phyloP scores from a whole-genome alignment of 2,888 invertebrate genomes.

The Agrilus mali region DNA sequence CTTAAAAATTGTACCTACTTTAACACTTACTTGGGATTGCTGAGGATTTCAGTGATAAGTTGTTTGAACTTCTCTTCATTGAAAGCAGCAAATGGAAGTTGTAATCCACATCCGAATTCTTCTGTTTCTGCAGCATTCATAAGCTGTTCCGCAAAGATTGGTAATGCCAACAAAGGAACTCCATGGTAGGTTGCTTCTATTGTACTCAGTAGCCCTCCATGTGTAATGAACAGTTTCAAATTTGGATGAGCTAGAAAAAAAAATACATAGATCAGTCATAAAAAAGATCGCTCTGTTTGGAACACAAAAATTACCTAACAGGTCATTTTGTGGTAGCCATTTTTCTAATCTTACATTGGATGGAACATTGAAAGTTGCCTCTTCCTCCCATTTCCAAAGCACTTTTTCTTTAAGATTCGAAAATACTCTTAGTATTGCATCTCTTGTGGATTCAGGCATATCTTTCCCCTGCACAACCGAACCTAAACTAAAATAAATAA shows the following conservation, averaged over 20 bases:
- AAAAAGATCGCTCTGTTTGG: not conserved
- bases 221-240: constrained; percentile 9
- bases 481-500: constrained; percentile 28
- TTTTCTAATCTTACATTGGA: constrained; percentile 7
- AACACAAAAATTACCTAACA: constrained; percentile 6
- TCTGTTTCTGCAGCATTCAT: constrained; percentile 5
- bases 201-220: constrained; percentile 7
- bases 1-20: not conserved
- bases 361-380: constrained; percentile 1
- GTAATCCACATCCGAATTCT: constrained; percentile 28
- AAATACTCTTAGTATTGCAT: constrained; percentile 23
- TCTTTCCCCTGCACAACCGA: constrained; percentile 22
- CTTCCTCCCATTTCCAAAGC: constrained; percentile 28
- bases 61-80: constrained; percentile 28
- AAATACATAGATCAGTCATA: too few species aligned
- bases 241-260: constrained; percentile 9
- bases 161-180: constrained; percentile 7
- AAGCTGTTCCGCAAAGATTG: constrained; percentile 7
- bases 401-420: constrained; percentile 24
- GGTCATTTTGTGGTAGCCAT: constrained; percentile 11
- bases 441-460: constrained; percentile 18
- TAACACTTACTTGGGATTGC: constrained; percentile 21
- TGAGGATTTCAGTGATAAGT: constrained; percentile 28
- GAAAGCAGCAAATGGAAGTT: constrained; percentile 27
- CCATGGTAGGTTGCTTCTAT: constrained; percentile 8